These are phyloP conservation scores for Pungitius pungitius DNA, from an alignment of 2,113 vertebrate genomes.

Conservation along the genomic window DNA sequence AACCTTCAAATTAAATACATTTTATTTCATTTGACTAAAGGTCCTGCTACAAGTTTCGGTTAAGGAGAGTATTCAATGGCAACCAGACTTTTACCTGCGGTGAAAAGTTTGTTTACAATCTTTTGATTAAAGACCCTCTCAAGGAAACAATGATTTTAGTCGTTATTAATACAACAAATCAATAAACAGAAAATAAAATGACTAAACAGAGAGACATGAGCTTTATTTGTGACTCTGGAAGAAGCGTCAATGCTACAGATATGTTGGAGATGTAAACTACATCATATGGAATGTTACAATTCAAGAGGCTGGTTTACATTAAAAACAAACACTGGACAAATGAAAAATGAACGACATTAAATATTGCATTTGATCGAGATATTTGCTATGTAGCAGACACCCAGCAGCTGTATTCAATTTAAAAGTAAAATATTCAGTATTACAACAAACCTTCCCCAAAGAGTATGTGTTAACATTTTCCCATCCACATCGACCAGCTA, in stretches of 20 bases:
- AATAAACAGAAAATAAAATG: slow-evolving; percentile 42
- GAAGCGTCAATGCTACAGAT: slow-evolving; percentile 55
- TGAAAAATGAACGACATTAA: slow-evolving; percentile 49
- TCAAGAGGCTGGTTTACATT: slow-evolving; percentile 55
- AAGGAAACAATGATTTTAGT: neutral
- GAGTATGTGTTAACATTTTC: slow-evolving; percentile 42
- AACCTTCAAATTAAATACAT: slow-evolving; percentile 18
- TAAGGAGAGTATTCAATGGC: neutral
- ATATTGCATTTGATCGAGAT: slow-evolving; percentile 71
- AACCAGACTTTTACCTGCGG: neutral
- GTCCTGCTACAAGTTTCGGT: neutral
- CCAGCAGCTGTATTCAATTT: slow-evolving; percentile 52
- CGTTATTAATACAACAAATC: slow-evolving; percentile 5
- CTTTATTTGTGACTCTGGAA: slow-evolving; percentile 74
- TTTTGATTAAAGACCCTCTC: slow-evolving; percentile 1
- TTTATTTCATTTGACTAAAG: slow-evolving; percentile 11
- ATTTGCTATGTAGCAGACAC: slow-evolving; percentile 49
- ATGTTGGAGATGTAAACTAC: slow-evolving; percentile 53
- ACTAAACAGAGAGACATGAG: slow-evolving; percentile 49
- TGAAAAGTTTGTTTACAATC: slow-evolving; percentile 29
- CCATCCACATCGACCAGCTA: slow-evolving; percentile 28
- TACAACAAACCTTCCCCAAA: slow-evolving; percentile 43
- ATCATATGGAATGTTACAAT: slow-evolving; percentile 74
- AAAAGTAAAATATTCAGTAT: slow-evolving; percentile 50
- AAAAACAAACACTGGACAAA: slow-evolving; percentile 48